Evolutionary conservation across 2,888 invertebrate genomes (phyloP), one percentile per base, ranked within the genome.

Genomic region (Apomyelois bistriatella): DNA sequence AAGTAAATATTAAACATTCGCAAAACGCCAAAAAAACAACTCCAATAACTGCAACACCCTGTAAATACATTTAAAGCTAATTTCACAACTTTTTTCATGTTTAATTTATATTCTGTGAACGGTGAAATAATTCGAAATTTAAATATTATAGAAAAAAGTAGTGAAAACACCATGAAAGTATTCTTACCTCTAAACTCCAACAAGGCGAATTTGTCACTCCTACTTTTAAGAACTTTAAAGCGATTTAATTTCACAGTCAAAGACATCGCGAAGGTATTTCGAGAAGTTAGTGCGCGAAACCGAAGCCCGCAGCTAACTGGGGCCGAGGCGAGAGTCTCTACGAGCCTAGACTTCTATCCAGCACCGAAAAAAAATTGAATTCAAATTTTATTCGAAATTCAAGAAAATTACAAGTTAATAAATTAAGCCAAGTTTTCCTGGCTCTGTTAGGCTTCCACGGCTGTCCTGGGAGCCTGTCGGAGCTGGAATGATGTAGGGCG

Each of bases 161-260:
- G 22, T 22, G 22, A 22, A 22, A 22, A 22, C 22, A 22, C 3
- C 22, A 5, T 3, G 2, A 28, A 32, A 15, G 13, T 13, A 32
- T 16, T 71, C 93, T 92, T 90, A 96, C 96, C 96, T 91, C 96
- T 88, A 74, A 96, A 96, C 61, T 94, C 94, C 60, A 94, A 85
- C 62, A 93, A 92, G 49, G 92, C 94, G 59, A 92, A 91, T 71
- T 94, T 93, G 62, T 94, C 94, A 9, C 92, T 92, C 73, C 93
- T 94, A 70, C 91, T 91, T 79, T 93, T 94, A 13, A 94, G 86
- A 50, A 94, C 89, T 81, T 94, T 93, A 72, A 95, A 93, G 62
- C 93, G 93, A 72, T 93, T 92, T 41, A 95, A 74, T 70, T 92
- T 91, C 13, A 95, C 93, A 9, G 92, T 85, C 40, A 95, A 91